A percentile compares a stretch with the other conserved stretches of the same genome.
Conservation (phyloP, 2,888 invertebrate genomes). For the Zelleria hepariella region DNA sequence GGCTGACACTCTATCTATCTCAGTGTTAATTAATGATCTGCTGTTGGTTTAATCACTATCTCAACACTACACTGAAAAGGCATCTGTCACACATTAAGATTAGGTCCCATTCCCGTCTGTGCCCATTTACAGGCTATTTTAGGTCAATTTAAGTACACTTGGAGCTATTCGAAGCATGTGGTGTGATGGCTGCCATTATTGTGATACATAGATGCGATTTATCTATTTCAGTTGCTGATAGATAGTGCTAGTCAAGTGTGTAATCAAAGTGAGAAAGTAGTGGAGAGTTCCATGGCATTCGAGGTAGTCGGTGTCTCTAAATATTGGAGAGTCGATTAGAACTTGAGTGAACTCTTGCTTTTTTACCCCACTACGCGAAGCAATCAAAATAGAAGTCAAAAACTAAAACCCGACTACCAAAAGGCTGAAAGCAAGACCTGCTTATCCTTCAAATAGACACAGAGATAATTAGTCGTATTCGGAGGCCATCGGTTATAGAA, state of each 20-base stretch:
- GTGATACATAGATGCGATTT: background rate
- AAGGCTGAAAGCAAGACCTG: too few species aligned
- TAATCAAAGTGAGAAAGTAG: too few species aligned
- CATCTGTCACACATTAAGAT: background rate
- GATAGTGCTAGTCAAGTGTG: background rate
- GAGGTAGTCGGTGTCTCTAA: too few species aligned
- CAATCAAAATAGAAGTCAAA: too few species aligned
- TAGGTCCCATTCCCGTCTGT: background rate
- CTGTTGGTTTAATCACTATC: background rate
- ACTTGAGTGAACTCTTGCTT: too few species aligned
- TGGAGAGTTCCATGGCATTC: too few species aligned
- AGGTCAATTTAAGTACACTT: background rate
- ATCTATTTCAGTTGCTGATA: background rate
- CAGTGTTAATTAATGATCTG: background rate
- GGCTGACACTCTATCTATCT: background rate
- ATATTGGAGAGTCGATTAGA: too few species aligned
- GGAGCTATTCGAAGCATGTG: background rate
- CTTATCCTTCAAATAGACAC: too few species aligned
- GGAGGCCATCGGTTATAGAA: too few species aligned
- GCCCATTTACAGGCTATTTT: background rate
- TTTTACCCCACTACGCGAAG: too few species aligned
- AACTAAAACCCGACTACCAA: too few species aligned
- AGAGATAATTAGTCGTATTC: too few species aligned
- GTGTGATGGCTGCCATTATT: background rate
- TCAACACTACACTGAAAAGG: background rate